Percentiles rank a stretch among this genome's conserved stretches.
Evolutionary conservation across 2,888 invertebrate species (phyloP).

Genomic region (Trissonchulus latispiculum): DNA sequence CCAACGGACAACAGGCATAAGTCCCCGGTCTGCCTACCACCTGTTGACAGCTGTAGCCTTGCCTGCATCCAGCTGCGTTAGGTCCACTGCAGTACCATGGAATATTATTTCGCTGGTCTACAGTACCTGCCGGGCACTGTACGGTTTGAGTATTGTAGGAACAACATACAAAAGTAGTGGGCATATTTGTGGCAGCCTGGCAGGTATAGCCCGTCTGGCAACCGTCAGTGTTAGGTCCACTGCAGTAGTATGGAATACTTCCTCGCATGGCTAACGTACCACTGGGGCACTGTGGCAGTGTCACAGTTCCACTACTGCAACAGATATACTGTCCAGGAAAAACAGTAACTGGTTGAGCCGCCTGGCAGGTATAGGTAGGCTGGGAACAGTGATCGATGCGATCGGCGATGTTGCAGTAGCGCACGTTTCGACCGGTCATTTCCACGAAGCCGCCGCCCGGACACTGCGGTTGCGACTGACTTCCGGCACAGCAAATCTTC

Average conservation of each 20-base stretch:
- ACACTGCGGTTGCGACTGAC: not conserved
- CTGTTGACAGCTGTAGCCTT: constrained; percentile 5
- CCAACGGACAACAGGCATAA: constrained; percentile 1
- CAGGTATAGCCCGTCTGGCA: not conserved
- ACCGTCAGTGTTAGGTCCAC: not conserved
- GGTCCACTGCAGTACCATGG: constrained; percentile 6
- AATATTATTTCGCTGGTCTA: not conserved
- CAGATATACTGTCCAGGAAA: constrained; percentile 9
- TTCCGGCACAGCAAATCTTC: not conserved
- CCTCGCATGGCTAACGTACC: not conserved
- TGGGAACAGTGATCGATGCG: not conserved
- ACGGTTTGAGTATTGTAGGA: not conserved
- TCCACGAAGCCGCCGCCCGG: not conserved
- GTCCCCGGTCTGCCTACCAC: not conserved
- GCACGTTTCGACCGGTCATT: not conserved
- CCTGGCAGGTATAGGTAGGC: constrained; percentile 5
- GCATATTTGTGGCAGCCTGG: not conserved
- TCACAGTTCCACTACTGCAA: not conserved
- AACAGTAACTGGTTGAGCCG: not conserved
- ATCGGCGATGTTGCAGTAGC: not conserved
- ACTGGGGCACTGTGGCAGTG: not conserved
- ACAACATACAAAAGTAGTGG: not conserved
- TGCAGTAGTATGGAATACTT: not conserved
- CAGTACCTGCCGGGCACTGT: not conserved
- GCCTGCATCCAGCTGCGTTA: not conserved